Conservation (phyloP, 2,888 invertebrate species). For the Villa cingulata region DNA sequence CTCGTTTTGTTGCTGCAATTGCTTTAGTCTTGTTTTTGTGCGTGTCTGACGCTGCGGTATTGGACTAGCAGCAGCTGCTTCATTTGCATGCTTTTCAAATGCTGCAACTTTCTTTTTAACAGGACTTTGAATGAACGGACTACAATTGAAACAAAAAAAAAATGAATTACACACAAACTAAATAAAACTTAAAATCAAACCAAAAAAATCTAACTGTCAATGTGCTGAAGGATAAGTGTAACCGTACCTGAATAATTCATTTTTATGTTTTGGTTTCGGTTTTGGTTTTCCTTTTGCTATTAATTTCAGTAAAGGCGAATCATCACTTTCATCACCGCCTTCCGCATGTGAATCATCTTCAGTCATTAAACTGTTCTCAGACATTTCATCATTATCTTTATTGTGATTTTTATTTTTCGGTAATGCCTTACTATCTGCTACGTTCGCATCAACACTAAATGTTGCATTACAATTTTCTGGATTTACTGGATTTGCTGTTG, state of each 20-base stretch:
- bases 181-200: background rate
- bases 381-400: background rate
- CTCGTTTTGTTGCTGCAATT: constrained; percentile 13
- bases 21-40: constrained; percentile 20
- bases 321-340: constrained; percentile 11
- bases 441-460: constrained; percentile 15
- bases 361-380: constrained; percentile 25
- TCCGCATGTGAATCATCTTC: constrained; percentile 28
- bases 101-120: constrained; percentile 48
- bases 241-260: constrained; percentile 32
- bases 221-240: background rate
- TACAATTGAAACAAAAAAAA: no score
- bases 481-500: background rate
- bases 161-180: background rate
- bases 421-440: background rate
- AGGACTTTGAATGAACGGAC: constrained; percentile 45
- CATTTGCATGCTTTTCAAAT: constrained; percentile 38
- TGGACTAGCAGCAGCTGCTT: constrained; percentile 15
- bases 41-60: constrained; percentile 12
- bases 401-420: background rate
- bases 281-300: constrained; percentile 1
- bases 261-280: constrained; percentile 20
- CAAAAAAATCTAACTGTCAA: background rate
- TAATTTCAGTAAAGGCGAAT: background rate
- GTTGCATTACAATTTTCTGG: constrained; percentile 17